Evolutionary conservation across 2,113 vertebrate genomes (phyloP), one percentile per base, ranked within the genome.

Genomic region (Cyprinodon tularosa): DNA sequence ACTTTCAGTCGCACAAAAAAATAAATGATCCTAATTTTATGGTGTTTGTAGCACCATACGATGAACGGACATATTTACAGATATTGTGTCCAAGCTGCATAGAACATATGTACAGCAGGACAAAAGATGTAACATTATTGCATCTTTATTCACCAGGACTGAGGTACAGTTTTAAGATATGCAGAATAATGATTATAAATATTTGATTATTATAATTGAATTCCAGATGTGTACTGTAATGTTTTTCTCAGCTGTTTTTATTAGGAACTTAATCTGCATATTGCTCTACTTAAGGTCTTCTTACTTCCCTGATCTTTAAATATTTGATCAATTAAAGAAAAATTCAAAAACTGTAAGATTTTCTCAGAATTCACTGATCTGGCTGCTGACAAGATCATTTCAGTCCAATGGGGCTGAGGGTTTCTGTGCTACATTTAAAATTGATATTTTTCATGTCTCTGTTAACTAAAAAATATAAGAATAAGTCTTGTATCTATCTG

Each of bases 1-100:
- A 75, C 8, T 1, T 63, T 44, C 37, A 74, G 77, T 15, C 57
- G 14, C 38, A 68, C 10, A 36, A 75, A 61, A 63, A 65, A 75
- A 47, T 62, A 69, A 17, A 68, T 36, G 39, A 57, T 36, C 20
- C 60, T 4, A 4, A n/a, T 12, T 61, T 29, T 29, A 29, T 29
- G 29, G 29, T 29, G 29, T 29, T 29, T 29, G 29, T 29, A 29
- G 11, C n/a, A 1, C n/a, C 10, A 61, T 12, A 62, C 2, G 22
- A 62, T 62, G 60, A 12, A 11, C 12, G 6, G 13, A 14, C 2
- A 50, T 17, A 50, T 50, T 17, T 17, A 50, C 7, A 7, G 15
- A 17, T 14, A 53, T 8, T 53, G 8, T 29, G 29, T 29, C 29
- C 29, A 29, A 50, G 17, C 15, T 53, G 15, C 48, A 53, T 53